Evolutionary conservation across 2,888 invertebrate genomes (phyloP).

Genomic region (Ypsolopha scabrella): DNA sequence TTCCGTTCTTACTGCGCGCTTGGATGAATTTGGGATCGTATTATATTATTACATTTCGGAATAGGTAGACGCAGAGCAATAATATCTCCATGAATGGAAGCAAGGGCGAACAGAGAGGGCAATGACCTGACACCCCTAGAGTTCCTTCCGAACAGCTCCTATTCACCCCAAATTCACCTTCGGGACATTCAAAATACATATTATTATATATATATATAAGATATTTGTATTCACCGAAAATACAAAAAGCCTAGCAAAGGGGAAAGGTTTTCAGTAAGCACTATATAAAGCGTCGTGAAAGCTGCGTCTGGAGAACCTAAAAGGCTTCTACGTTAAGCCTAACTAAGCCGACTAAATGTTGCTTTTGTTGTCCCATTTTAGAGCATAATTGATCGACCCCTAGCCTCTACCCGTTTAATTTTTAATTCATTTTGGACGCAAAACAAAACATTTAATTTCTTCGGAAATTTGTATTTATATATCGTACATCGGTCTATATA

Average conservation of each 20-base stretch:
- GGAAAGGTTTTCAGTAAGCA: not conserved
- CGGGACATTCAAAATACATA: constrained; percentile 14
- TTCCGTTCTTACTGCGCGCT: too few relatives aligned
- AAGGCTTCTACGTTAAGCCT: not conserved
- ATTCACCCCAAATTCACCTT: constrained; percentile 22
- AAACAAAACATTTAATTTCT: too few relatives aligned
- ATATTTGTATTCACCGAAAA: too few relatives aligned
- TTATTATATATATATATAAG: too few relatives aligned
- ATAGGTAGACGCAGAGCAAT: not conserved
- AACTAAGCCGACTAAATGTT: not conserved
- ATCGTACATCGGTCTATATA: too few relatives aligned
- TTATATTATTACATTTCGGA: too few relatives aligned
- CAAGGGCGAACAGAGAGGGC: constrained; percentile 21
- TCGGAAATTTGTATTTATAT: too few relatives aligned
- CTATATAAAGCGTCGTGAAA: not conserved
- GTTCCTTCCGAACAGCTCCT: constrained; percentile 25
- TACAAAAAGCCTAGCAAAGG: too few relatives aligned
- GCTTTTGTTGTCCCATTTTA: not conserved
- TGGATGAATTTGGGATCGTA: too few relatives aligned
- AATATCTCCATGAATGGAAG: not conserved
- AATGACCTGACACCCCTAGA: constrained; percentile 54
- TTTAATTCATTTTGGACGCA: too few relatives aligned
- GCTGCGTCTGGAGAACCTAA: not conserved
- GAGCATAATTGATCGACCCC: not conserved
- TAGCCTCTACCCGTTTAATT: too few relatives aligned